A percentile compares a stretch with the other conserved stretches of the same genome.
phyloP scores from a whole-genome alignment of 1,140 invertebrate species.

The Nomia melanderi region DNA sequence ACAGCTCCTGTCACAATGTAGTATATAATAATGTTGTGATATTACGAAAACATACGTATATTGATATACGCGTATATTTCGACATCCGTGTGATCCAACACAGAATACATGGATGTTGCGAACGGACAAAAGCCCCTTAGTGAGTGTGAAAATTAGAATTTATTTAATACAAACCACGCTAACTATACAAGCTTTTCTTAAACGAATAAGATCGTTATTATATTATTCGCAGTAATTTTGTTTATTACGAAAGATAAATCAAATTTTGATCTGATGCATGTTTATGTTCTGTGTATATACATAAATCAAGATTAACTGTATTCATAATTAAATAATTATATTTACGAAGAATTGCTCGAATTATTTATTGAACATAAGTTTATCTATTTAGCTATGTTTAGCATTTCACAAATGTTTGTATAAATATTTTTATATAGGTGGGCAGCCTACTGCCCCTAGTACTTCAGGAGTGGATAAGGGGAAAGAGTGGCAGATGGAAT shows the following conservation, averaged over 20 bases:
- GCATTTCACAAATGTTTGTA: conserved; percentile 8
- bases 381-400: neutral
- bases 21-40: conserved; percentile 39
- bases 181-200: neutral
- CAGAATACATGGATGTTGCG: conserved; percentile 75
- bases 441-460: conserved; percentile 69
- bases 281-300: neutral
- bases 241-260: neutral
- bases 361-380: neutral
- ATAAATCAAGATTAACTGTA: neutral
- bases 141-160: conserved; percentile 60
- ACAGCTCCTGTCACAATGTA: conserved; percentile 42
- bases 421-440: conserved; percentile 62
- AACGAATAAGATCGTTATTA: neutral
- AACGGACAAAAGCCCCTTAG: conserved; percentile 75
- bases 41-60: conserved; percentile 23
- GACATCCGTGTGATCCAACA: conserved; percentile 58
- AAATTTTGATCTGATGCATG: neutral
- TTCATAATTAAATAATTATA: neutral
- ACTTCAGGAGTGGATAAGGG: conserved; percentile 81
- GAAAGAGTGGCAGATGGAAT: conserved; percentile 89
- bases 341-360: neutral
- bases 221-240: neutral
- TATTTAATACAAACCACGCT: neutral
- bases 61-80: conserved; percentile 32